phyloP scores from a whole-genome alignment of 2,888 invertebrate species.

The Mythimna impura region DNA sequence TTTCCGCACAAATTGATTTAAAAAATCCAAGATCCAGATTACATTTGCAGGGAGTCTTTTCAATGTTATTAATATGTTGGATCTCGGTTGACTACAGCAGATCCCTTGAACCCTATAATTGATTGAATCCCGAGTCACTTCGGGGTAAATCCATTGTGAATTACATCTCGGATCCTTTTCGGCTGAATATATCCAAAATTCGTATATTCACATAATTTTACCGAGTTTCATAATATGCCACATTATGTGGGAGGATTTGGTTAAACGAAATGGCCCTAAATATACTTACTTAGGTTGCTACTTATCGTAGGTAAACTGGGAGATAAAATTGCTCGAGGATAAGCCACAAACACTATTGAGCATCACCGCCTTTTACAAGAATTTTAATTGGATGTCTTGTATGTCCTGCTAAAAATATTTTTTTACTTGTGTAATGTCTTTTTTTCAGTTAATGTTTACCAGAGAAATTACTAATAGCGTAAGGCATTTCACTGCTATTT shows the following conservation, averaged over 20 bases:
- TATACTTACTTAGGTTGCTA: conserved; percentile 36
- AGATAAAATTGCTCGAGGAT: conserved; percentile 14
- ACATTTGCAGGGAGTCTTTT: conserved; percentile 16
- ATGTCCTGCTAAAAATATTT: too few species aligned
- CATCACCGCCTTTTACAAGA: not conserved
- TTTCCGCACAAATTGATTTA: not conserved
- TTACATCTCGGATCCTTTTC: conserved; percentile 34
- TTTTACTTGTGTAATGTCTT: too few species aligned
- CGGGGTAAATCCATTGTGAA: conserved; percentile 41
- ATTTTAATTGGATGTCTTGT: not conserved
- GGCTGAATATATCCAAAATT: conserved; percentile 38
- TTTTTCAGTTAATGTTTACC: too few species aligned
- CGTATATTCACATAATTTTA: conserved; percentile 26
- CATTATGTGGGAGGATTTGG: conserved; percentile 23
- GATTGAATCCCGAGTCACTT: conserved; percentile 53
- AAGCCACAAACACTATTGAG: not conserved
- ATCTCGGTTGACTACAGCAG: conserved; percentile 19
- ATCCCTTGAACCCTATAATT: conserved; percentile 34
- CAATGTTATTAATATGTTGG: conserved; percentile 41
- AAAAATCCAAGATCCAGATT: not conserved
- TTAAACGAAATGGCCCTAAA: conserved; percentile 32
- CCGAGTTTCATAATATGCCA: conserved; percentile 33
- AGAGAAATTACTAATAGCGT: too few species aligned
- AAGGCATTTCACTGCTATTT: too few species aligned
- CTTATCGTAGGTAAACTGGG: not conserved